phyloP scores from a whole-genome alignment of 1,140 invertebrate genomes.

The Zaprionus ghesquierei region DNA sequence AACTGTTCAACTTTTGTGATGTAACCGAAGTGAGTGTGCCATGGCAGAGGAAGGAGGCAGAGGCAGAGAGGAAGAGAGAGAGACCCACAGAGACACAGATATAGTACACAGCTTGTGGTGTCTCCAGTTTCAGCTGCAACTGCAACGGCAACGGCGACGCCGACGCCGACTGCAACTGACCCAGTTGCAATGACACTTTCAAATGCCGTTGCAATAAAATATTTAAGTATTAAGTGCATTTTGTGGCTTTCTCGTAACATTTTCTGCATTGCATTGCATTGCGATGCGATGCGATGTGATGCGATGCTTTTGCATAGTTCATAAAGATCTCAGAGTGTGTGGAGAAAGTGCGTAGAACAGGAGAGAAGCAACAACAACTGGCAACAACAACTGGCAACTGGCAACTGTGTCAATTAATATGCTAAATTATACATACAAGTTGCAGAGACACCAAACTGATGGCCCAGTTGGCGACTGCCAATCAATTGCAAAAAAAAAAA shows the following conservation, averaged over 20 bases:
- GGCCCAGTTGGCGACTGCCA: slow-evolving; percentile 73
- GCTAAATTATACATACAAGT: slow-evolving; percentile 74
- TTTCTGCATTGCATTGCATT: slow-evolving; percentile 65
- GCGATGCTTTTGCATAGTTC: slow-evolving; percentile 73
- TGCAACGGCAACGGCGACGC: not conserved
- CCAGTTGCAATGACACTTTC: slow-evolving; percentile 70
- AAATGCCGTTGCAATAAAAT: slow-evolving; percentile 64
- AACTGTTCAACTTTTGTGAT: slow-evolving; percentile 58
- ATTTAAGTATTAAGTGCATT: slow-evolving; percentile 58
- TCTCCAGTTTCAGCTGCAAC: slow-evolving; percentile 15
- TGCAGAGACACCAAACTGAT: slow-evolving; percentile 46
- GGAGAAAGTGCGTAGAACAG: slow-evolving; percentile 70
- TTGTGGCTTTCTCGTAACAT: slow-evolving; percentile 74
- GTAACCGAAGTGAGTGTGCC: slow-evolving; percentile 28
- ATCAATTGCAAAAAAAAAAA: slow-evolving; percentile 67
- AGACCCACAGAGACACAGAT: not conserved
- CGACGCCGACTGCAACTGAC: slow-evolving; percentile 29
- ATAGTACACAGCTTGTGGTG: not conserved
- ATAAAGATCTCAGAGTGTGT: slow-evolving; percentile 59
- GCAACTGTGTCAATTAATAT: slow-evolving; percentile 80
- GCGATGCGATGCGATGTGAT: slow-evolving; percentile 55
- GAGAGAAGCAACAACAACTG: slow-evolving; percentile 24
- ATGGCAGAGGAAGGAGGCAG: too few species aligned
- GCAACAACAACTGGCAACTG: slow-evolving; percentile 36
- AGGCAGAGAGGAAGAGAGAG: not conserved